phyloP scores from a whole-genome alignment of 2,113 vertebrate genomes.

The Pygoscelis adeliae region DNA sequence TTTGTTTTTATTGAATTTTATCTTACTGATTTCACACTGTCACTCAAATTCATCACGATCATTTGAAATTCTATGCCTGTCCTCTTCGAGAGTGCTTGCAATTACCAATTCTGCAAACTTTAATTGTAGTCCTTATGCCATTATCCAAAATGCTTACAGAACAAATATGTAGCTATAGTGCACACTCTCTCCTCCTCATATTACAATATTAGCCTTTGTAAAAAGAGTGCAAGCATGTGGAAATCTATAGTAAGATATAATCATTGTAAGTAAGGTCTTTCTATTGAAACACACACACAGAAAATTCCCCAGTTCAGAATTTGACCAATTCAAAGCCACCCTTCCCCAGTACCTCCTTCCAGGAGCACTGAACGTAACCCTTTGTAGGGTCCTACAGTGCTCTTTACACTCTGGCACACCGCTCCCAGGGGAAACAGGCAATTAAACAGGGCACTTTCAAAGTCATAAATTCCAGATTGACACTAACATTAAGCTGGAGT shows the following conservation, averaged over 20 bases:
- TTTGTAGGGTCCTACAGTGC: background rate
- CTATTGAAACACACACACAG: background rate
- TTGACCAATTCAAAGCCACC: background rate
- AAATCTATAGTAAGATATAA: background rate
- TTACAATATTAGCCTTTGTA: background rate
- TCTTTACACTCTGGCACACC: background rate
- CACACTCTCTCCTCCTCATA: background rate
- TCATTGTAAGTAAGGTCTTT: background rate
- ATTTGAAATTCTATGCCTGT: background rate
- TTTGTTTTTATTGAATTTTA: background rate
- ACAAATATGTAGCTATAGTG: background rate
- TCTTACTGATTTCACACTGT: conserved; percentile 9
- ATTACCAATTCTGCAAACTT: background rate
- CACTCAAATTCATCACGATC: background rate
- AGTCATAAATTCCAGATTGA: background rate
- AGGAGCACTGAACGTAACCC: background rate
- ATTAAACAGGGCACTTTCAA: background rate
- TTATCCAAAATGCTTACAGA: background rate
- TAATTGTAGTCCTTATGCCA: background rate
- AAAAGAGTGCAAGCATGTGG: background rate
- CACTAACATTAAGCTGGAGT: background rate
- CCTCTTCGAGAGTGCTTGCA: background rate
- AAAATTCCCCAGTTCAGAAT: background rate
- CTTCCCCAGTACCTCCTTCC: background rate
- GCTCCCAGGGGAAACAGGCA: background rate